Conservation (phyloP, 2,797 vertebrate species). For the Aselliscus stoliczkanus region DNA sequence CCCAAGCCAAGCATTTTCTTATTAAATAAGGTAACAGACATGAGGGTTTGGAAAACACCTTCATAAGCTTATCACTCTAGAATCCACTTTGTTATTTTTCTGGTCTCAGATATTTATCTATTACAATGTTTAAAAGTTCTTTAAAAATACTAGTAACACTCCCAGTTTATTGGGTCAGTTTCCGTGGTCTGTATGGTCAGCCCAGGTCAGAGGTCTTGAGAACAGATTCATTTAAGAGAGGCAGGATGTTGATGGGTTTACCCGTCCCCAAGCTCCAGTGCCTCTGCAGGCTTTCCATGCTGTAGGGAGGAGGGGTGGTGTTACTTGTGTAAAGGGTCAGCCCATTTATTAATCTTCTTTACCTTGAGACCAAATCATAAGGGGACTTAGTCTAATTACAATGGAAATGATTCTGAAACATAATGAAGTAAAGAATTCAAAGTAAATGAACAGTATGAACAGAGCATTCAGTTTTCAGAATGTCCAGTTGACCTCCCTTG, state of each 20-base stretch:
- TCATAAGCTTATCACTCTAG: no score
- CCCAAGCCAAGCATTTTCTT: background rate
- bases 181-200: background rate
- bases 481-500: background rate
- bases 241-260: background rate
- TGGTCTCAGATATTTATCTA: background rate
- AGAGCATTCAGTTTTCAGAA: background rate
- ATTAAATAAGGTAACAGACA: background rate
- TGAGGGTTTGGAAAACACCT: background rate
- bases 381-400: background rate
- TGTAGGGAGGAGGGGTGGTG: background rate
- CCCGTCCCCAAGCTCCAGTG: background rate
- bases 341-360: background rate
- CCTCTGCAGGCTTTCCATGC: background rate
- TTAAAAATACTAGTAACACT: background rate
- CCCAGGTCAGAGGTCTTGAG: background rate
- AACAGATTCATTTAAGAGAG: background rate
- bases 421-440: background rate
- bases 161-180: background rate
- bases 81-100: background rate
- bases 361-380: background rate
- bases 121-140: background rate
- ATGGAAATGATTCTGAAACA: background rate
- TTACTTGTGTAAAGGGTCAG: background rate
- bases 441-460: background rate